A percentile compares a stretch with the other conserved stretches of the same genome.
Evolutionary conservation across 2,888 invertebrate genomes (phyloP).

Genomic region (Pecten maximus): DNA sequence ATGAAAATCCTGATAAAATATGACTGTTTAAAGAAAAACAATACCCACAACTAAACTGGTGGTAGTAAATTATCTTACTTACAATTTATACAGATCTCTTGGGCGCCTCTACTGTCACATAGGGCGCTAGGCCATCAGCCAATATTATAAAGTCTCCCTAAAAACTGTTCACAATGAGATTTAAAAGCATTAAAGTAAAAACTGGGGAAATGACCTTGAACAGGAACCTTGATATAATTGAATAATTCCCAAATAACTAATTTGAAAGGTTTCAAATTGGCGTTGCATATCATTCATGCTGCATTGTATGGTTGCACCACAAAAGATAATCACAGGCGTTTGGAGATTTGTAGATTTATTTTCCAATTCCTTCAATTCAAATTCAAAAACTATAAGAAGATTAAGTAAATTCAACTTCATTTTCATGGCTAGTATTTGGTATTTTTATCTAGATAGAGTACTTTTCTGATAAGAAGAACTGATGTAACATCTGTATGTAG

Average conservation of each 20-base stretch:
- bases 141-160: slow-evolving; percentile 15
- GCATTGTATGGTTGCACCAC: slow-evolving; percentile 18
- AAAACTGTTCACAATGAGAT: background rate
- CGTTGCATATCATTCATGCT: slow-evolving; percentile 29
- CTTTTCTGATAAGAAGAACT: background rate
- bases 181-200: background rate
- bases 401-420: slow-evolving; percentile 9
- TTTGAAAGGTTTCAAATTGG: slow-evolving; percentile 32
- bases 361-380: slow-evolving; percentile 10
- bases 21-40: background rate
- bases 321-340: background rate
- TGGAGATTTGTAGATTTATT: slow-evolving; percentile 3
- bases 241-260: slow-evolving; percentile 25
- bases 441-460: background rate
- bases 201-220: background rate
- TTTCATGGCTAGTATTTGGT: background rate
- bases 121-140: background rate
- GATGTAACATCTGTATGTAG: background rate
- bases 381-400: slow-evolving; percentile 1
- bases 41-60: background rate
- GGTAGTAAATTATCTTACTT: slow-evolving; percentile 11
- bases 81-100: background rate
- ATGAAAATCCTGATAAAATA: background rate
- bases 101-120: background rate
- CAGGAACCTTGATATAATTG: slow-evolving; percentile 29